phyloP scores from a whole-genome alignment of 2,888 invertebrate species.

The Myathropa florea region DNA sequence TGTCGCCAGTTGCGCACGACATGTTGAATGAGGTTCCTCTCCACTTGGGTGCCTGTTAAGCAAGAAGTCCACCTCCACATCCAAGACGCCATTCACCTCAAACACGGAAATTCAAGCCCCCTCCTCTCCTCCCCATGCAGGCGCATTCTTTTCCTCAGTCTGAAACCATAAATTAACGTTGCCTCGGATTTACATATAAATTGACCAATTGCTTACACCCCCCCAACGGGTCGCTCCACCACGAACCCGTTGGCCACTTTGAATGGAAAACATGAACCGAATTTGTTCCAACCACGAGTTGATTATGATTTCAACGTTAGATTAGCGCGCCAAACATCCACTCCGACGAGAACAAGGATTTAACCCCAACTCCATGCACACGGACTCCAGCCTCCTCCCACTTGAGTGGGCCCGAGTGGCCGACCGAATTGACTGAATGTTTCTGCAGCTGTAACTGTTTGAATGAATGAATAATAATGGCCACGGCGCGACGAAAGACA shows the following conservation, averaged over 20 bases:
- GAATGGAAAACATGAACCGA: slow-evolving; percentile 60
- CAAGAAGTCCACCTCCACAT: background rate
- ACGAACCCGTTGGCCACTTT: slow-evolving; percentile 12
- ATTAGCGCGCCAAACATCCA: slow-evolving; percentile 33
- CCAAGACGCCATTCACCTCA: background rate
- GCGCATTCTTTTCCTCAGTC: background rate
- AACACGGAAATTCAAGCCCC: slow-evolving; percentile 45
- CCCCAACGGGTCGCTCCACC: background rate
- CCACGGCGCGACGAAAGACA: background rate
- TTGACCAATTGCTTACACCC: slow-evolving; percentile 59
- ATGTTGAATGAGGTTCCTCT: no score
- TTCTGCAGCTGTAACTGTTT: slow-evolving; percentile 4
- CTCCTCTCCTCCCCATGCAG: background rate
- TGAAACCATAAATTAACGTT: slow-evolving; percentile 7
- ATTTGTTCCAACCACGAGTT: slow-evolving; percentile 61
- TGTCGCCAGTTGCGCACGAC: no score
- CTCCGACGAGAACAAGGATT: slow-evolving; percentile 47
- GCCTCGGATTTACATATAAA: slow-evolving; percentile 56
- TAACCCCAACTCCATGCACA: slow-evolving; percentile 8
- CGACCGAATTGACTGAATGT: slow-evolving; percentile 26
- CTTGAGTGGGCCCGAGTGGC: background rate
- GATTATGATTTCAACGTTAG: slow-evolving; percentile 62
- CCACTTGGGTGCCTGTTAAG: no score
- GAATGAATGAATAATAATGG: slow-evolving; percentile 63
- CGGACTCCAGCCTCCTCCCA: slow-evolving; percentile 31